Base-by-base conservation (phyloP, 2,113 vertebrate species). In the Spea multiplicata region DNA sequence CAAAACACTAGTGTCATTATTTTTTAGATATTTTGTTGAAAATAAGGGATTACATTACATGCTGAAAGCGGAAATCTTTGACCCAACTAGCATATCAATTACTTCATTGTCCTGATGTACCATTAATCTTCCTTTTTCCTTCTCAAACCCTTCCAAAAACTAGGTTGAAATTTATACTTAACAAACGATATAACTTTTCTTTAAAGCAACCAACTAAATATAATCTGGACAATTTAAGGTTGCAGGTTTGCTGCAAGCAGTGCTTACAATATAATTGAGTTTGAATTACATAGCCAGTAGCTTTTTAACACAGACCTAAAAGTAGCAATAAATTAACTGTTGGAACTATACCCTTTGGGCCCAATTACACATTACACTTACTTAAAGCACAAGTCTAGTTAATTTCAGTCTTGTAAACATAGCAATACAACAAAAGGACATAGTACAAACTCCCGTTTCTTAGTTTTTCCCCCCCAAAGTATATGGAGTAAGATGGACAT, bases 341-440 rank as follows among this genome's bases (percentile, higher is more conserved):
- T 83, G 89, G 67, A 59, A 76, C 76, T 87, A 86, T 81, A 86
- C 86, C 85, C 89, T 92, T 88, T 90, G 89, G 89, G 88, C 61
- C 79, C 82, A 91, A 91, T 91, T 92, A 91, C 88, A 88, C 90
- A 86, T 88, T 89, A 88, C 84, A 85, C 73, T 87, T 91, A 91
- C 90, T 91, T 90, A 90, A 82, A 12, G 45, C 80, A 84, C 87
- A 86, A 89, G 87, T 86, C 87, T 89, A 83, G 80, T 90, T 90
- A 83, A 44, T 44, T 85, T 85, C 78, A 84, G 86, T 86, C 82
- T 80, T 83, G 76, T 86, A 84, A 57, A 85, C 85, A 86, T 71
- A 82, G 45, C 64, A 72, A 83, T 84, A 80, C 68, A 86, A 73
- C 66, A 80, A 84, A 85, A 83, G 70, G 55, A 77, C 78, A 84